These are phyloP conservation scores for Gonioctena quinquepunctata DNA, from an alignment of 1,140 invertebrate genomes.

Conservation along the genomic window DNA sequence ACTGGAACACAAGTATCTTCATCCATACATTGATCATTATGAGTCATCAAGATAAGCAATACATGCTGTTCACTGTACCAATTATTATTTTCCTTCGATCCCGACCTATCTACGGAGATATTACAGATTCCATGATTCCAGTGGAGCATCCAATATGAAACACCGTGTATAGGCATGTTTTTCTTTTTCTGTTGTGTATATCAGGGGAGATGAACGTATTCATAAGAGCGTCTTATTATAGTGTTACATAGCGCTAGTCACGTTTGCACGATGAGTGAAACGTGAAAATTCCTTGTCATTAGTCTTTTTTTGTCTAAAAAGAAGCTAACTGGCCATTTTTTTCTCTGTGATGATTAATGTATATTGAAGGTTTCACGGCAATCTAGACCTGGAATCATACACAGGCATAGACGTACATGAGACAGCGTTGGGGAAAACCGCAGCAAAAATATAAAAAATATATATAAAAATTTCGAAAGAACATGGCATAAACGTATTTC, in stretches of 20 bases:
- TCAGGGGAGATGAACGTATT: background rate
- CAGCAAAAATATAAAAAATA: no score
- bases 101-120: background rate
- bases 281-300: conserved; percentile 8
- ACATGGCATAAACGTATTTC: no score
- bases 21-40: background rate
- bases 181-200: background rate
- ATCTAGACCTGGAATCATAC: no score
- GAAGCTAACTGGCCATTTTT: background rate
- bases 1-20: no score
- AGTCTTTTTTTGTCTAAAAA: background rate
- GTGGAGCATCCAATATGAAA: background rate
- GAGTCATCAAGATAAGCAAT: background rate
- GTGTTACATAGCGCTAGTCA: background rate
- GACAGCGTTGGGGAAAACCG: no score
- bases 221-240: conserved; percentile 3
- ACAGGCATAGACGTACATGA: no score
- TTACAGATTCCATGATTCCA: conserved; percentile 3
- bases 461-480: no score
- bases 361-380: no score
- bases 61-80: background rate
- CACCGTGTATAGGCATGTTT: background rate
- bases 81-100: background rate
- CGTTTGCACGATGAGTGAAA: background rate
- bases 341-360: background rate